A percentile compares a stretch with the other conserved stretches of the same genome.
phyloP scores from a whole-genome alignment of 2,888 invertebrate species.

The Xanthia togata region DNA sequence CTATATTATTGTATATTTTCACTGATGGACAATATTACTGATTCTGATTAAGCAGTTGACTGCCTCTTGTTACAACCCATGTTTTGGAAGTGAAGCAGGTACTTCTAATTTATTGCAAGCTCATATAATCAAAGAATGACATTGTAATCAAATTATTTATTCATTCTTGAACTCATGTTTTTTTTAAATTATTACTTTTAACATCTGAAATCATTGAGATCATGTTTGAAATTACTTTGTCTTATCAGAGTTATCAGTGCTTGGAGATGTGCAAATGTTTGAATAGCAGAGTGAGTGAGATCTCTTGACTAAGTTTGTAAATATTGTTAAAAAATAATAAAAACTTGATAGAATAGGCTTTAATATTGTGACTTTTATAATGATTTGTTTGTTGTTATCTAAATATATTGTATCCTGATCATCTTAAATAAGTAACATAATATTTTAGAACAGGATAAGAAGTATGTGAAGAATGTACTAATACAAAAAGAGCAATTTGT shows the following conservation, averaged over 20 bases:
- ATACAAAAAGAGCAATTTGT: too few species aligned
- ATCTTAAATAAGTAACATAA: too few species aligned
- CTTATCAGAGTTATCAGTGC: constrained; percentile 27
- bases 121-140: background rate
- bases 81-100: background rate
- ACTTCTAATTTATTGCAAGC: background rate
- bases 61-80: background rate
- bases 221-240: constrained; percentile 1
- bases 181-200: background rate
- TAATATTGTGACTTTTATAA: background rate
- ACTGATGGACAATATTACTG: background rate
- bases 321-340: background rate
- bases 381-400: too few species aligned
- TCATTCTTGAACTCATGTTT: background rate
- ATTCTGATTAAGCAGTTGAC: background rate
- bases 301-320: too few species aligned
- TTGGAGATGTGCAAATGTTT: constrained; percentile 12
- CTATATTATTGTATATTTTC: background rate
- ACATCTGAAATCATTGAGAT: constrained; percentile 19
- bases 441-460: too few species aligned
- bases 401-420: too few species aligned
- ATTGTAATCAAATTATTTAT: background rate
- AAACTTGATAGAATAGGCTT: background rate
- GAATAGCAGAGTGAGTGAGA: too few species aligned
- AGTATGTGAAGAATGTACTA: too few species aligned